Evolutionary conservation across 2,113 vertebrate species (phyloP).

Genomic region (Urocynchramus pylzowi): DNA sequence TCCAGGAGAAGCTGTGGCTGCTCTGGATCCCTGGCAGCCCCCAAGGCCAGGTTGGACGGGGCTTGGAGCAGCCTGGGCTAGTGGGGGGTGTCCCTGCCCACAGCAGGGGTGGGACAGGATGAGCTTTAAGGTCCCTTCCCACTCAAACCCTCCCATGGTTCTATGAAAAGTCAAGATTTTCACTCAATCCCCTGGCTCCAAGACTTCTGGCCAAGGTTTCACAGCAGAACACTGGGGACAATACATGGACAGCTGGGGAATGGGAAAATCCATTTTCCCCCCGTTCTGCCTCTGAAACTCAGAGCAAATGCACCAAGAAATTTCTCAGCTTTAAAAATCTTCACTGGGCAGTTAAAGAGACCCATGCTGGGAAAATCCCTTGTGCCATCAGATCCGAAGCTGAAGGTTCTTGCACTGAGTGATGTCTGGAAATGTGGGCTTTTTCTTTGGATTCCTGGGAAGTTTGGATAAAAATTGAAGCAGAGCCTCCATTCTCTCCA

Average conservation of each 20-base stretch:
- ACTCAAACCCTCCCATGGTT: neutral
- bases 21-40: neutral
- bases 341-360: neutral
- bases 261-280: neutral
- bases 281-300: neutral
- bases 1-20: neutral
- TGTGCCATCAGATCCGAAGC: neutral
- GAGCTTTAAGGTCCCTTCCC: neutral
- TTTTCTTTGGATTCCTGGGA: neutral
- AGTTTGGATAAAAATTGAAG: neutral
- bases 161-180: neutral
- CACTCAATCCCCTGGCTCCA: neutral
- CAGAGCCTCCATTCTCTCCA: neutral
- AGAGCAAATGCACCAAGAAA: neutral
- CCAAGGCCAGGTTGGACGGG: accelerated
- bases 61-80: neutral
- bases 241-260: neutral
- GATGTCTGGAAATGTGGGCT: neutral
- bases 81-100: neutral
- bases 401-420: neutral
- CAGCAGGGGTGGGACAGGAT: neutral
- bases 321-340: neutral
- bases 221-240: neutral
- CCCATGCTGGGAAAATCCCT: neutral
- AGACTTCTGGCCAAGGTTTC: neutral